Conservation (phyloP, 1,140 invertebrate species). For the Armadillidium nasatum region DNA sequence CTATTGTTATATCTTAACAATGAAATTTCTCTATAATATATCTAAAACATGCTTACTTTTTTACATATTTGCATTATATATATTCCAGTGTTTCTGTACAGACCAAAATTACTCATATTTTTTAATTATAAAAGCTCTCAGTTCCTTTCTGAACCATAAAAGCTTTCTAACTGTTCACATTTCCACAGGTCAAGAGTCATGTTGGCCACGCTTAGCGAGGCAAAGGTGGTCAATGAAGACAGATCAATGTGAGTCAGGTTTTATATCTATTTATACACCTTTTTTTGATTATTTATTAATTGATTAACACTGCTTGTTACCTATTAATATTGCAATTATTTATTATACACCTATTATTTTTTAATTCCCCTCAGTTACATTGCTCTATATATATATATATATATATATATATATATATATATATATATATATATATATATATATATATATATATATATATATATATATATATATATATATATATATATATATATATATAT, state of each 20-base stretch:
- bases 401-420: too few relatives aligned
- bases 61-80: too few relatives aligned
- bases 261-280: background rate
- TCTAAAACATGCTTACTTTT: too few relatives aligned
- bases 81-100: too few relatives aligned
- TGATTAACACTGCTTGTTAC: background rate
- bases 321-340: background rate
- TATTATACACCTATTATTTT: background rate
- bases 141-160: background rate
- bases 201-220: constrained; percentile 44
- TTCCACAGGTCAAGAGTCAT: constrained; percentile 44
- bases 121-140: too few relatives aligned
- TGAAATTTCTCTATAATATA: too few relatives aligned
- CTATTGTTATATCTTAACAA: too few relatives aligned
- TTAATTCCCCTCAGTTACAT: background rate
- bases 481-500: background rate
- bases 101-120: too few relatives aligned
- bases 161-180: constrained; percentile 35
- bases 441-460: constrained; percentile 18
- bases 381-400: background rate
- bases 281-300: background rate
- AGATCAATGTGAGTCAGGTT: constrained; percentile 41
- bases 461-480: constrained; percentile 1
- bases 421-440: background rate
- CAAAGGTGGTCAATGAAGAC: constrained; percentile 42